Base-by-base conservation (phyloP, 2,888 invertebrate species). In the Nycteola revayana region DNA sequence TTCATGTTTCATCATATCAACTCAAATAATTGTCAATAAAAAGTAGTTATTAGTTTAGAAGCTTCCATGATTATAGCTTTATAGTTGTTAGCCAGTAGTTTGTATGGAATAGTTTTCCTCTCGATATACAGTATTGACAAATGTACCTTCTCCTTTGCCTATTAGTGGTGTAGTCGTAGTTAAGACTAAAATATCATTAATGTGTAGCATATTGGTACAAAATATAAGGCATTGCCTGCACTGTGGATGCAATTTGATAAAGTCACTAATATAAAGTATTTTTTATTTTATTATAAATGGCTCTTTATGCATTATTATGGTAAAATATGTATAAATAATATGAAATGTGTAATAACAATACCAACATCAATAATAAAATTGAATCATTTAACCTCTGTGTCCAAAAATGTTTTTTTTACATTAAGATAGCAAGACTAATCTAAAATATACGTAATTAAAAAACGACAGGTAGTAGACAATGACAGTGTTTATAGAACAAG, bases 11-110 rank as follows among this genome's bases (percentile, higher is more conserved):
- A 10, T 42, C 30, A 43, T 45, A 43, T 29, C 44, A 40, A 45
- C 28, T 39, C 41, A 24, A 24, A 36, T 36, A 35, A 9, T 31
- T 42, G 35, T 44, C 31, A 47, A 36, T 35, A 44, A 28, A 32
- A 5, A 34, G 32, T 28, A 26, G 10, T 20, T 32, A 21, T n/a
- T 39, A 25, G 21, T 23, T 66, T 81, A 83, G 78, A 69, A 43
- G 81, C 79, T 82, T 85, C 76, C 78, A 77, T 42, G n/a, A n/a
- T 18, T 18, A 46, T 49, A 76, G 76, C 74, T 74, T 75, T 79
- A 78, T 64, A 67, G 41, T 61, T 50, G 59, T 63, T 61, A 44
- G 51, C 52, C 40, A 41, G 48, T 63, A 59, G 58, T 45, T 63
- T 59, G 51, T 27, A 38, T 46, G 46, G 42, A 58, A 57, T 61